Conservation (phyloP, 2,797 vertebrate genomes). For the Furcifer pardalis region DNA sequence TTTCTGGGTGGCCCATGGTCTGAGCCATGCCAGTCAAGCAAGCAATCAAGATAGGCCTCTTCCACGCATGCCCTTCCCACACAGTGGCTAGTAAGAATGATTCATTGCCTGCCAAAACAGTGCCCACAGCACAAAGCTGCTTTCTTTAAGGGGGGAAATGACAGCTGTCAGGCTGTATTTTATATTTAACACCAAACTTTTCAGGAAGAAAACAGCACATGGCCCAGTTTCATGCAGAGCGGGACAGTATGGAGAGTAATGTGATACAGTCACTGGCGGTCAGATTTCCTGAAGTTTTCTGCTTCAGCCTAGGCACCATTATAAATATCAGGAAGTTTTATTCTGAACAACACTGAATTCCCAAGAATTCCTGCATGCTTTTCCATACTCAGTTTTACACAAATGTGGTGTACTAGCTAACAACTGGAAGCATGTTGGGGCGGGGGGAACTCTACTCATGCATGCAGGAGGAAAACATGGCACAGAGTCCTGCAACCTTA, state of each 20-base stretch:
- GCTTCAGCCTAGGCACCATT: slow-evolving; percentile 1
- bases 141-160: neutral
- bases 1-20: neutral
- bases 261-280: neutral
- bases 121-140: neutral
- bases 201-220: slow-evolving; percentile 33
- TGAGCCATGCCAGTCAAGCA: neutral
- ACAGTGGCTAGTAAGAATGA: neutral
- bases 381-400: neutral
- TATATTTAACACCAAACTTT: slow-evolving; percentile 28
- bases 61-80: neutral
- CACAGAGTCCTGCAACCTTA: neutral
- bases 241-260: slow-evolving; percentile 4
- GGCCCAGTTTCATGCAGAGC: slow-evolving; percentile 43
- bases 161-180: slow-evolving; percentile 1
- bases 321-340: slow-evolving; percentile 6
- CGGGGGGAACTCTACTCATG: neutral
- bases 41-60: neutral
- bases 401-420: neutral
- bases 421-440: neutral
- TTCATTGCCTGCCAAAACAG: accelerated
- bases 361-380: neutral
- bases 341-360: neutral
- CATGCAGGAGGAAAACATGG: neutral
- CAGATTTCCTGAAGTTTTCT: slow-evolving; percentile 23